A percentile compares a stretch with the other conserved stretches of the same genome.
phyloP scores from a whole-genome alignment of 2,888 invertebrate species.

The Ernsta delagoae region DNA sequence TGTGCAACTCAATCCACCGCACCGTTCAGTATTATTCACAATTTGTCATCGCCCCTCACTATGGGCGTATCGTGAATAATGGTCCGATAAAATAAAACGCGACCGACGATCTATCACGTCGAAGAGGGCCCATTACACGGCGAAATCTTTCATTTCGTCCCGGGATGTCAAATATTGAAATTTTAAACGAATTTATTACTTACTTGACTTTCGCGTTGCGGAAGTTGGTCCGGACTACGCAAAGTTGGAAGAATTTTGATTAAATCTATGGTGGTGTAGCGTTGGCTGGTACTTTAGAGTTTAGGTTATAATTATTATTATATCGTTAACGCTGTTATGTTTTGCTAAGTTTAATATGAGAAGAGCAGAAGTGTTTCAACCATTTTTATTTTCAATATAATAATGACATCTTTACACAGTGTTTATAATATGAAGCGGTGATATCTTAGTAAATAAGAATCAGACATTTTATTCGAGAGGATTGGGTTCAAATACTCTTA shows the following conservation, averaged over 20 bases:
- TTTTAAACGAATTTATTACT: slow-evolving; percentile 44
- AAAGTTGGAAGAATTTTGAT: slow-evolving; percentile 16
- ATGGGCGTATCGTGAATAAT: slow-evolving; percentile 37
- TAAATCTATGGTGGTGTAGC: not conserved
- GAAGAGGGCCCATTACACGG: slow-evolving; percentile 42
- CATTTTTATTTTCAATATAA: too few species aligned
- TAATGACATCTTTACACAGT: too few species aligned
- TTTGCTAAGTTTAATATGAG: too few species aligned
- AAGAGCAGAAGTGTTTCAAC: too few species aligned
- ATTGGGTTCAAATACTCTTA: too few species aligned
- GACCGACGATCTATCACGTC: slow-evolving; percentile 47
- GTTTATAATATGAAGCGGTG: too few species aligned
- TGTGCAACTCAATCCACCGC: too few species aligned
- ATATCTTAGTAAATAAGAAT: too few species aligned
- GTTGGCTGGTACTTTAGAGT: too few species aligned
- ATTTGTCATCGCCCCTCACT: slow-evolving; percentile 36
- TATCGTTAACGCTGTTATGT: too few species aligned
- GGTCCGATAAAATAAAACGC: slow-evolving; percentile 37
- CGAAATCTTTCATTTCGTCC: slow-evolving; percentile 45
- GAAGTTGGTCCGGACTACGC: not conserved
- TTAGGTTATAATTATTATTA: too few species aligned
- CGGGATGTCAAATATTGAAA: slow-evolving; percentile 47
- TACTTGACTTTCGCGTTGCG: not conserved
- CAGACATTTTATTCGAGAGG: too few species aligned
- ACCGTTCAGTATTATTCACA: not conserved